phyloP scores from a whole-genome alignment of 2,888 invertebrate species.

The Drosophila yooni region DNA sequence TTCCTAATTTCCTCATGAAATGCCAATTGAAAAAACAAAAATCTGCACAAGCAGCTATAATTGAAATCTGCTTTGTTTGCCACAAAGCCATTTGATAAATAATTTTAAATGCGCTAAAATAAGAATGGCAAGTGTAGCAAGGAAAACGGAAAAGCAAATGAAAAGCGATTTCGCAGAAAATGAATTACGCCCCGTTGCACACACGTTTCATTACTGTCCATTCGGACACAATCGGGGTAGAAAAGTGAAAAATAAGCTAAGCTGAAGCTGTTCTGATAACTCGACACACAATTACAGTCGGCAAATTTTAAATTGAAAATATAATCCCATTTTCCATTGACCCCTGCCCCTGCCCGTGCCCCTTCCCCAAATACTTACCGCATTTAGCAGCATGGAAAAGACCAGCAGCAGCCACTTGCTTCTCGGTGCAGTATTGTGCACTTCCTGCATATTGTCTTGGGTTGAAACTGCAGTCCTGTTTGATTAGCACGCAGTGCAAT shows the following conservation, averaged over 20 bases:
- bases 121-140: constrained; percentile 15
- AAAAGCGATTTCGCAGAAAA: constrained; percentile 45
- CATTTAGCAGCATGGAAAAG: constrained; percentile 81
- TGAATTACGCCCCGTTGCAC: constrained; percentile 46
- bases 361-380: constrained; percentile 71
- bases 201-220: constrained; percentile 32
- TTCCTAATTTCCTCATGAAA: background rate
- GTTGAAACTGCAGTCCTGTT: constrained; percentile 1
- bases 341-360: too few relatives aligned
- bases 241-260: constrained; percentile 22
- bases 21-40: constrained; percentile 3
- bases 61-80: constrained; percentile 35
- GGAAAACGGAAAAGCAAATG: constrained; percentile 1
- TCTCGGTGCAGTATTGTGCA: constrained; percentile 67
- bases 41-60: constrained; percentile 23
- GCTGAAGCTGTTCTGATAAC: constrained; percentile 23
- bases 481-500: constrained; percentile 8
- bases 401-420: constrained; percentile 74
- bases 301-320: constrained; percentile 52
- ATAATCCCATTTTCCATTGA: constrained; percentile 51
- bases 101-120: constrained; percentile 11
- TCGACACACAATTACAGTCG: constrained; percentile 28
- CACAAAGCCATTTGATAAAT: constrained; percentile 44
- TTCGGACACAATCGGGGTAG: constrained; percentile 9
- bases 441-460: constrained; percentile 62